These are phyloP conservation scores for Brachystomella parvula DNA, from an alignment of 1,140 invertebrate species.

Conservation along the genomic window DNA sequence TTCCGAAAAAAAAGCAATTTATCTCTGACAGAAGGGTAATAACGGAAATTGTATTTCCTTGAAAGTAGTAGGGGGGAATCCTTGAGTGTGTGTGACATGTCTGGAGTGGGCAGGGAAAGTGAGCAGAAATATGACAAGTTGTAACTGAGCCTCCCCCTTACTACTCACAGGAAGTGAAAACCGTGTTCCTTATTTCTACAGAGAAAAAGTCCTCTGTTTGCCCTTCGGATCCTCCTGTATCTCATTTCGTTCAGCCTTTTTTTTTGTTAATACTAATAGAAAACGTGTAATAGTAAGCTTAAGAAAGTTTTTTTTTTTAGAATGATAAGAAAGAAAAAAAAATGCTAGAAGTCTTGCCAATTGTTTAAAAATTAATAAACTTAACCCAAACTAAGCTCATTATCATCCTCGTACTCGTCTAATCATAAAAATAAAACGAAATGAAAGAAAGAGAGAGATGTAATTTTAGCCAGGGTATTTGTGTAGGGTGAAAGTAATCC, in stretches of 20 bases:
- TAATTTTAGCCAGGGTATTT: no score
- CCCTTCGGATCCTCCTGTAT: no score
- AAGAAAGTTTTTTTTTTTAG: no score
- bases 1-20: conserved; percentile 9
- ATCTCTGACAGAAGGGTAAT: conserved; percentile 7
- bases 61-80: no score
- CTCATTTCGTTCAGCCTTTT: no score
- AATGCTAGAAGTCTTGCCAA: background rate
- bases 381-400: background rate
- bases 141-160: background rate
- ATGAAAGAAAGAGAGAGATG: no score
- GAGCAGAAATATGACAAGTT: background rate
- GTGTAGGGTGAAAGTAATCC: background rate
- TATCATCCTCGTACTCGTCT: background rate
- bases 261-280: no score
- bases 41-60: conserved; percentile 11
- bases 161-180: background rate
- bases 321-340: no score
- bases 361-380: background rate
- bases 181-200: background rate
- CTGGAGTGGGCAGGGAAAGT: background rate
- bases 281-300: no score
- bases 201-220: background rate
- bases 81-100: background rate
- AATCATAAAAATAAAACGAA: background rate